Conservation (phyloP, 2,888 invertebrate genomes). For the Agonopterix subpropinquella region DNA sequence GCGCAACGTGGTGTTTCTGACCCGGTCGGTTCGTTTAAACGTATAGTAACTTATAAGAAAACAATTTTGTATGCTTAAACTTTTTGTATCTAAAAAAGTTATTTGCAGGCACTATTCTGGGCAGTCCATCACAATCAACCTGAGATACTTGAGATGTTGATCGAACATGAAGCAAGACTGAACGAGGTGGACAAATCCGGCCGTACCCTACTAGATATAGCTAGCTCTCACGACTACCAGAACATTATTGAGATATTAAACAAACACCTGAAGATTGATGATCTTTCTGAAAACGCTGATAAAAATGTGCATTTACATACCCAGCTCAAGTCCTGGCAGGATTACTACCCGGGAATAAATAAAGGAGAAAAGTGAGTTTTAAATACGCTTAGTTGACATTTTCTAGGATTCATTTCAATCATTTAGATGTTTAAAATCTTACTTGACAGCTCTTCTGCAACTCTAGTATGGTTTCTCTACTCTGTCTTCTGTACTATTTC, state of each 20-base stretch:
- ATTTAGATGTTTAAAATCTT: too few species aligned
- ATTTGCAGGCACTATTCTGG: constrained; percentile 77
- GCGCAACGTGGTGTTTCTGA: too few species aligned
- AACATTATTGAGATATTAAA: constrained; percentile 63
- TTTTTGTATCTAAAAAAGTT: too few species aligned
- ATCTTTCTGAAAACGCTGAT: constrained; percentile 23
- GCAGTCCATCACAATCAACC: constrained; percentile 74
- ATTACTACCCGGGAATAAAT: constrained; percentile 67
- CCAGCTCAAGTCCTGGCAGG: constrained; percentile 54
- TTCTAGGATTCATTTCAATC: too few species aligned
- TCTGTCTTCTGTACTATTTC: too few species aligned
- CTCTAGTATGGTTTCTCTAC: too few species aligned
- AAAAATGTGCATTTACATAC: constrained; percentile 20
- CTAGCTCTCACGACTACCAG: constrained; percentile 64
- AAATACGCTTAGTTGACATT: background rate
- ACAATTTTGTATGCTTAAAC: too few species aligned
- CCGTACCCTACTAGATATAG: constrained; percentile 70
- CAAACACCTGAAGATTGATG: constrained; percentile 35
- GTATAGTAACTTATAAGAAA: too few species aligned
- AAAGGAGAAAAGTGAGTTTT: constrained; percentile 40
- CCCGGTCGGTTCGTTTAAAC: too few species aligned
- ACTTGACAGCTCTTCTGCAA: too few species aligned
- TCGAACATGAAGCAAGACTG: constrained; percentile 67
- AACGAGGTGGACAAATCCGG: constrained; percentile 66
- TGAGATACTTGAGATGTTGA: constrained; percentile 70